Evolutionary conservation across 1,140 invertebrate species (phyloP), one percentile per base, ranked within the genome.

Genomic region (Rhagoletis pomonella): DNA sequence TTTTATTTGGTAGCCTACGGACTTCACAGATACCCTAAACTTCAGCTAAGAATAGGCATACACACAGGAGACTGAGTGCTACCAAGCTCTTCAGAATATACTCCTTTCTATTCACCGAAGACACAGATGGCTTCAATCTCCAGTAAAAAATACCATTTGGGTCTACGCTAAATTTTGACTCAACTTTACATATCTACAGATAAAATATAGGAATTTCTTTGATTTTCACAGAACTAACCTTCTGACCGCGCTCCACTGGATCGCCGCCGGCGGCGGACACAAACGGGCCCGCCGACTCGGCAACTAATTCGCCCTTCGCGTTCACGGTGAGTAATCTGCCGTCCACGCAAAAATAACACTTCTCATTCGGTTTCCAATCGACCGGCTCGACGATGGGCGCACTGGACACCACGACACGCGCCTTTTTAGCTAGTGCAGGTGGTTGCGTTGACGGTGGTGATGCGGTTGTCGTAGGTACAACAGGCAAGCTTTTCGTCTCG

Each of bases 271-370:
- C 73, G 73, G 88, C 88, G 86, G 87, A 88, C 87, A 87, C 87
- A 85, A 85, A 87, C 85, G 87, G 89, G 89, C 89, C 90, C 90
- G 73, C 73, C 73, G 87, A 89, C 91, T 93, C 92, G 89, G 91
- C 91, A 89, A 93, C 92, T 89, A 93, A 89, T 90, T 93, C 90
- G 85, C 92, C 92, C 88, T 91, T 89, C 88, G 92, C 90, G 90
- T 93, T 93, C 85, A 93, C 92, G 88, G 91, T 93, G 90, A 93
- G 90, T 89, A 96, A 94, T 93, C 96, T 96, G 92, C 96, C 96
- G 95, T 97, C 96, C 92, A 96, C 95, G 94, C 97, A 98, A 94
- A 97, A 97, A 94, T 96, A 96, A 94, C 97, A 97, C 94, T 96
- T 97, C 93, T 96, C 96, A 90, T 96, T 94, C 89, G 97, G 97